Conservation (phyloP, 2,888 invertebrate species). For the Diplolepis rosae region DNA sequence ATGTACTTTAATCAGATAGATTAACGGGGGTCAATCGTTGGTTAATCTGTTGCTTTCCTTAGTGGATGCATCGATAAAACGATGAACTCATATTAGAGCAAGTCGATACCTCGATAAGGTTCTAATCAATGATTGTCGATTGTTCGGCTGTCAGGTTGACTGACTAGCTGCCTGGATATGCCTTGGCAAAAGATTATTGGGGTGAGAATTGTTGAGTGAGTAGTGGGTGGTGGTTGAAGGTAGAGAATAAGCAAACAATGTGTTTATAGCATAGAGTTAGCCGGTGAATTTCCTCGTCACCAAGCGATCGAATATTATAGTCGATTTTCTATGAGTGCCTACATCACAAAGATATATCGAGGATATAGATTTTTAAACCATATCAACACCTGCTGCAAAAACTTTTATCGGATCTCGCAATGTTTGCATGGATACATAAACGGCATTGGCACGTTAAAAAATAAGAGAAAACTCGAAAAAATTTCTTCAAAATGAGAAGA, state of each 20-base stretch:
- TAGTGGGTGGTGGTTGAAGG: slow-evolving; percentile 44
- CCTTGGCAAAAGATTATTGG: slow-evolving; percentile 29
- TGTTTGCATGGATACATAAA: background rate
- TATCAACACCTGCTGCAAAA: slow-evolving; percentile 7
- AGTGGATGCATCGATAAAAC: slow-evolving; percentile 34
- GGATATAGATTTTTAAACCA: background rate
- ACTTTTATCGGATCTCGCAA: background rate
- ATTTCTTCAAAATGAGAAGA: no score
- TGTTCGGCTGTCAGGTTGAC: slow-evolving; percentile 40
- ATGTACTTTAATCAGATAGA: slow-evolving; percentile 3
- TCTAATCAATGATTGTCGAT: slow-evolving; percentile 48
- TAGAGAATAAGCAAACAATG: slow-evolving; percentile 57
- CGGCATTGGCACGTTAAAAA: background rate
- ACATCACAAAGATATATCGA: slow-evolving; percentile 28
- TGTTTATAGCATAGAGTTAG: slow-evolving; percentile 52
- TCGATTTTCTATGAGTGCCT: slow-evolving; percentile 45
- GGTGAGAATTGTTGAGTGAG: slow-evolving; percentile 42
- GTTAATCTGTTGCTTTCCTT: slow-evolving; percentile 22
- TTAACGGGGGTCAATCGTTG: slow-evolving; percentile 6
- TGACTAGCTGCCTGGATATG: slow-evolving; percentile 37
- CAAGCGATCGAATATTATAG: slow-evolving; percentile 42
- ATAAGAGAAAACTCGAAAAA: no score
- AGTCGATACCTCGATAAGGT: slow-evolving; percentile 52
- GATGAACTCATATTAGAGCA: slow-evolving; percentile 43
- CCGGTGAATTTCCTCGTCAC: slow-evolving; percentile 52